A percentile compares a stretch with the other conserved stretches of the same genome.
phyloP scores from a whole-genome alignment of 2,888 invertebrate species.

The Ormyrus nitidulus region DNA sequence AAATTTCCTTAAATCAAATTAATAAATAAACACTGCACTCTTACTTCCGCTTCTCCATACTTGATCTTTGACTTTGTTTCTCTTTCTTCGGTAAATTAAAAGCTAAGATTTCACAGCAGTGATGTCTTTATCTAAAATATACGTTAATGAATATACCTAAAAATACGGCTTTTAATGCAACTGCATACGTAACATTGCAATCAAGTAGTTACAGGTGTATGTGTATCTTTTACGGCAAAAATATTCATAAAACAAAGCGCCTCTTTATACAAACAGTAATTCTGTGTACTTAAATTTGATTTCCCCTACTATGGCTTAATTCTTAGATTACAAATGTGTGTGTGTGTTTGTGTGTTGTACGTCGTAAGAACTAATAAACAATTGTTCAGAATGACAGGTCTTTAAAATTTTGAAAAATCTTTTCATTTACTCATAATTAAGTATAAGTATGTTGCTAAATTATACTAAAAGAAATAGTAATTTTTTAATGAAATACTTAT shows the following conservation, averaged over 20 bases:
- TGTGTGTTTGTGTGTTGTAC: conserved; percentile 59
- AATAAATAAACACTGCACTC: neutral
- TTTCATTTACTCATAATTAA: neutral
- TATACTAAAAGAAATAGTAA: neutral
- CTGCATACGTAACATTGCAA: conserved; percentile 4
- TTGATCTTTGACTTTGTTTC: conserved; percentile 1
- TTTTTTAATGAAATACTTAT: neutral
- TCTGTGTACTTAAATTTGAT: conserved; percentile 68
- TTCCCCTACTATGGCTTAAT: conserved; percentile 63
- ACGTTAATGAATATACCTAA: conserved; percentile 29
- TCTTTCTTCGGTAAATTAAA: neutral
- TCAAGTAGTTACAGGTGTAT: conserved; percentile 5
- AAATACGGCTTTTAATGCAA: conserved; percentile 36
- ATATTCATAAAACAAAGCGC: conserved; percentile 62
- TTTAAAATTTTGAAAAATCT: conserved; percentile 38
- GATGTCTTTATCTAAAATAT: conserved; percentile 46
- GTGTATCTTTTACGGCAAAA: neutral
- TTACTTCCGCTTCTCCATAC: neutral
- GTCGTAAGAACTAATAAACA: conserved; percentile 65
- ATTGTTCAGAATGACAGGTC: conserved; percentile 57
- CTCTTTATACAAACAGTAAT: conserved; percentile 67
- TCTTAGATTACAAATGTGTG: conserved; percentile 60
- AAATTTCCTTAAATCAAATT: neutral
- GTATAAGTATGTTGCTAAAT: too few species aligned
- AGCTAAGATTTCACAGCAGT: conserved; percentile 10